Percentiles rank a stretch among this genome's conserved stretches.
Evolutionary conservation across 2,113 vertebrate genomes (phyloP).

Genomic region (Indri indri): DNA sequence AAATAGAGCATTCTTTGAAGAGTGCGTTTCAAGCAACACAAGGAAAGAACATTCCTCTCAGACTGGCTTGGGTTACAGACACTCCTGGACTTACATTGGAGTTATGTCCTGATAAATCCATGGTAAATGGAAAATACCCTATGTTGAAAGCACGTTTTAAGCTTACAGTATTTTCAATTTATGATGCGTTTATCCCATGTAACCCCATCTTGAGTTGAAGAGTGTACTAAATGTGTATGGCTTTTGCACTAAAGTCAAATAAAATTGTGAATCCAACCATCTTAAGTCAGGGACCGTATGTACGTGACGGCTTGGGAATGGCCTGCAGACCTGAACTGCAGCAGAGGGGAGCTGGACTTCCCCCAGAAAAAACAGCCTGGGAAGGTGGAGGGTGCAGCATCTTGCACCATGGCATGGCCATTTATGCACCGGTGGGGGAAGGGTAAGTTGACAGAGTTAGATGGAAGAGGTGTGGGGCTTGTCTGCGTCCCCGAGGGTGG

Average conservation of each 20-base stretch:
- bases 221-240: not conserved
- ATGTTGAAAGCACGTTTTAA: not conserved
- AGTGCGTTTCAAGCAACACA: not conserved
- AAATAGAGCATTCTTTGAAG: not conserved
- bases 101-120: not conserved
- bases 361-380: not conserved
- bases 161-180: not conserved
- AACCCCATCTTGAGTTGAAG: not conserved
- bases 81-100: not conserved
- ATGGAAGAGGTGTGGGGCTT: no score
- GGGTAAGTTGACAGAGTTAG: fast-evolving
- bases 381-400: fast-evolving
- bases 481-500: not conserved
- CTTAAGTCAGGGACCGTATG: not conserved
- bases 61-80: not conserved
- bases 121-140: not conserved
- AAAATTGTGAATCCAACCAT: not conserved
- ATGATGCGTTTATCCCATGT: not conserved
- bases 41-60: not conserved
- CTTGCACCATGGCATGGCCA: fast-evolving
- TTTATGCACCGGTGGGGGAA: fast-evolving
- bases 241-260: not conserved
- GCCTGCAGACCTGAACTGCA: not conserved
- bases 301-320: not conserved
- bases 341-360: no score